phyloP scores from a whole-genome alignment of 2,888 invertebrate species.

The Spodoptera littoralis region DNA sequence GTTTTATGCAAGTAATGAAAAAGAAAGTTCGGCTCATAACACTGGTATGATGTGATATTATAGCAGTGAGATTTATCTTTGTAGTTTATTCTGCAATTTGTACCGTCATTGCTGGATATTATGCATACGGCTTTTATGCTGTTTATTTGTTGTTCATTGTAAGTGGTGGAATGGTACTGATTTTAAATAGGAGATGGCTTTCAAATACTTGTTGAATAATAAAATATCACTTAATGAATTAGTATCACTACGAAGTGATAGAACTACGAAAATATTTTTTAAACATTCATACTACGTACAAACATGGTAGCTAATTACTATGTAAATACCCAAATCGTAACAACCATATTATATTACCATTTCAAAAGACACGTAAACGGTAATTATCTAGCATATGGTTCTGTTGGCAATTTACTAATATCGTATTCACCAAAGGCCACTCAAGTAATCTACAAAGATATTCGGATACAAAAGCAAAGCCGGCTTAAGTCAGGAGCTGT shows the following conservation, averaged over 20 bases:
- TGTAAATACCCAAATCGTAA: background rate
- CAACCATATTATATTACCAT: background rate
- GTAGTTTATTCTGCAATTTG: constrained; percentile 1
- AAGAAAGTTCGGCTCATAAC: constrained; percentile 40
- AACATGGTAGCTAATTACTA: constrained; percentile 3
- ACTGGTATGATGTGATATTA: constrained; percentile 22
- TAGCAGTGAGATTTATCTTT: constrained; percentile 3
- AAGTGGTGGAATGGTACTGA: too few species aligned
- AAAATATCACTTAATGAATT: too few species aligned
- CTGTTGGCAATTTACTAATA: constrained; percentile 6
- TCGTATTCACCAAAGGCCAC: constrained; percentile 41
- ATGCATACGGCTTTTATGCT: constrained; percentile 3
- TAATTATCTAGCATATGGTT: constrained; percentile 15
- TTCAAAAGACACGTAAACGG: background rate
- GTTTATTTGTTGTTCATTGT: too few species aligned
- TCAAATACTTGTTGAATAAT: too few species aligned
- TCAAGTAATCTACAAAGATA: constrained; percentile 40
- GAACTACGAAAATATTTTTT: too few species aligned
- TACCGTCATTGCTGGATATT: constrained; percentile 7
- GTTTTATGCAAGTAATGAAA: constrained; percentile 59
- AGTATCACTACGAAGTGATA: too few species aligned
- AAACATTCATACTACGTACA: background rate
- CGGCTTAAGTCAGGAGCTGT: constrained; percentile 21
- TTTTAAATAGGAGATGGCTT: too few species aligned
- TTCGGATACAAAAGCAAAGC: constrained; percentile 21